Percentiles rank a stretch among this genome's conserved stretches.
Evolutionary conservation across 2,113 vertebrate species (phyloP).

Genomic region (Vulpes lagopus): DNA sequence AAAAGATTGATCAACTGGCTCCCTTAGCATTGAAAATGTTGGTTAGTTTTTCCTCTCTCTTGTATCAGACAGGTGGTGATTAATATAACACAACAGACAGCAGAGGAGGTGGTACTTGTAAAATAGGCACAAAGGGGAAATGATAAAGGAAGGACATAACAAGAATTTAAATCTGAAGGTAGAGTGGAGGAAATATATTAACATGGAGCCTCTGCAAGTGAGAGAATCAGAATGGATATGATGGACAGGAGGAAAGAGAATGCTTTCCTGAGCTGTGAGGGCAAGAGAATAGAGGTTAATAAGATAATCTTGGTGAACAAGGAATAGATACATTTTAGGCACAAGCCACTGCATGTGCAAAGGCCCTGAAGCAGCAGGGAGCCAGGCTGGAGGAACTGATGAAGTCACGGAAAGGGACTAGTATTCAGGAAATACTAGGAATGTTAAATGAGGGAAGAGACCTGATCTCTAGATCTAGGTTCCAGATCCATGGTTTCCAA

Average conservation of each 20-base stretch:
- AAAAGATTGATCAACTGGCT: constrained; percentile 55
- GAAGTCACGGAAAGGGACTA: neutral
- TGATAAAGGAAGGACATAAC: constrained; percentile 21
- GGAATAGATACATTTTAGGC: neutral
- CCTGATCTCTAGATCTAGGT: neutral
- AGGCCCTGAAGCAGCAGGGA: neutral
- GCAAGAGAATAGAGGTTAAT: neutral
- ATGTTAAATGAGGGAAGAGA: neutral
- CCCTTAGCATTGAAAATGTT: constrained; percentile 51
- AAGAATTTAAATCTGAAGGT: constrained; percentile 62
- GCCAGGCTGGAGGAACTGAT: neutral
- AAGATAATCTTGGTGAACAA: neutral
- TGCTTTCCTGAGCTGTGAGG: neutral
- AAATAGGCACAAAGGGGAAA: constrained; percentile 35
- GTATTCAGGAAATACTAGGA: neutral
- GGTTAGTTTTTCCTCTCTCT: constrained; percentile 50
- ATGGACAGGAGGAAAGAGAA: neutral
- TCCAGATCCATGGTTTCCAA: neutral
- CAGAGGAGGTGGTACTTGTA: constrained; percentile 52
- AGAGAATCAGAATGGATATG: rapidly evolving
- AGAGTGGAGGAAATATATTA: neutral
- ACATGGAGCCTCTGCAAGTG: neutral
- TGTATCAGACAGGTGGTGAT: constrained; percentile 49
- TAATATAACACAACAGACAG: constrained; percentile 57
- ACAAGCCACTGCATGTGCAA: neutral